These are phyloP conservation scores for Pararge aegeria DNA, from an alignment of 1,140 invertebrate genomes.

Conservation along the genomic window DNA sequence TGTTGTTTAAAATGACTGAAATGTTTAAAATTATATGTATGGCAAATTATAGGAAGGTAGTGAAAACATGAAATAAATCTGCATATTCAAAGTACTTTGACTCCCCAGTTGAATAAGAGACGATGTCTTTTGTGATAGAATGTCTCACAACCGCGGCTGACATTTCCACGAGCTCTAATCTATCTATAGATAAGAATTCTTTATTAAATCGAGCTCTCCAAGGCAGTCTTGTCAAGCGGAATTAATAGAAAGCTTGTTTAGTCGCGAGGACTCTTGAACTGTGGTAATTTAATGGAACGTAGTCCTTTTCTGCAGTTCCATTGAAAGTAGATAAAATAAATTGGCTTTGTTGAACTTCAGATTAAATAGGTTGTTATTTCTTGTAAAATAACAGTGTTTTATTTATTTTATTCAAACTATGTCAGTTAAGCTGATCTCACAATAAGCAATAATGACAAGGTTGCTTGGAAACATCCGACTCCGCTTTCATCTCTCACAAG, in stretches of 20 bases:
- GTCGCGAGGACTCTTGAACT: slow-evolving; percentile 2
- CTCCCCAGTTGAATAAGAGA: neutral
- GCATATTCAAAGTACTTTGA: neutral
- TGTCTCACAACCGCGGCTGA: neutral
- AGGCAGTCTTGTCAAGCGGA: slow-evolving; percentile 7
- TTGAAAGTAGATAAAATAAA: slow-evolving; percentile 3
- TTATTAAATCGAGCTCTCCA: neutral
- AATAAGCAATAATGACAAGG: no score
- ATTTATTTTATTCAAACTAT: neutral
- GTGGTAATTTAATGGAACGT: slow-evolving; percentile 8
- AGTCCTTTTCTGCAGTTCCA: slow-evolving; percentile 7
- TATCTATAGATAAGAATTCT: slow-evolving; percentile 6
- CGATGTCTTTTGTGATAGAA: neutral
- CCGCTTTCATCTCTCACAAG: no score
- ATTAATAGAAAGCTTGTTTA: slow-evolving; percentile 13
- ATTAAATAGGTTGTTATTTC: neutral
- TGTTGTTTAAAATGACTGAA: no score
- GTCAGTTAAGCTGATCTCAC: no score
- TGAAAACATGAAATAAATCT: neutral
- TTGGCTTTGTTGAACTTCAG: slow-evolving; percentile 4
- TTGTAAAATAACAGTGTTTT: neutral
- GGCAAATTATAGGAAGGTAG: no score
- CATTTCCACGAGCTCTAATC: neutral
- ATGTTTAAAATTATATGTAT: no score
- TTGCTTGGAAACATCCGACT: no score